These are phyloP conservation scores for Globodera rostochiensis DNA, from an alignment of 1,140 invertebrate genomes.

Conservation along the genomic window DNA sequence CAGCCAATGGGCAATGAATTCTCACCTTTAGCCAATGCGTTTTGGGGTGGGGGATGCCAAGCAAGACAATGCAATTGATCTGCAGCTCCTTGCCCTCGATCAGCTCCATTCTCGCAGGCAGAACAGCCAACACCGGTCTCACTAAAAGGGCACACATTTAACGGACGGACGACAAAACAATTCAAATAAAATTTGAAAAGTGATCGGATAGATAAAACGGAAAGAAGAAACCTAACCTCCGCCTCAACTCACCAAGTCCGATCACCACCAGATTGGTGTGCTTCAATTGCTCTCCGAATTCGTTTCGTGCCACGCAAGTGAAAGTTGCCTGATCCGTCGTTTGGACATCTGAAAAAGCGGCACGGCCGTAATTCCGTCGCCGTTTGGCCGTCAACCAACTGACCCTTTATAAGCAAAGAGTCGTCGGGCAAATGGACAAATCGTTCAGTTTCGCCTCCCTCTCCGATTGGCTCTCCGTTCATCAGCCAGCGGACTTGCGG, in stretches of 20 bases:
- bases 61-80: slow-evolving; percentile 66
- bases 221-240: background rate
- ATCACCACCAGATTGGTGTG: slow-evolving; percentile 67
- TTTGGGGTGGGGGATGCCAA: slow-evolving; percentile 68
- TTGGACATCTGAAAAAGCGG: slow-evolving; percentile 44
- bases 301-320: slow-evolving; percentile 68
- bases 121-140: slow-evolving; percentile 54
- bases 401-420: slow-evolving; percentile 52
- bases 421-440: slow-evolving; percentile 55
- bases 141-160: slow-evolving; percentile 31
- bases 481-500: slow-evolving; percentile 64
- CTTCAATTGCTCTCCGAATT: slow-evolving; percentile 66
- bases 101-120: slow-evolving; percentile 59
- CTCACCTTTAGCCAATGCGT: slow-evolving; percentile 66
- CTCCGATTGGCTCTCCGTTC: slow-evolving; percentile 54
- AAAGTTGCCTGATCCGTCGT: slow-evolving; percentile 61
- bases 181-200: background rate
- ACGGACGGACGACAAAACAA: background rate
- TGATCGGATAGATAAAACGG: background rate
- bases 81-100: slow-evolving; percentile 61
- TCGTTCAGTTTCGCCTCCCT: slow-evolving; percentile 46
- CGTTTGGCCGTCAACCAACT: background rate
- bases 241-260: slow-evolving; percentile 66
- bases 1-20: background rate
- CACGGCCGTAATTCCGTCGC: background rate